Percentiles rank a stretch among this genome's conserved stretches.
These are phyloP conservation scores for Cranoglanis bouderius DNA, from an alignment of 2,113 vertebrate genomes.

Conservation along the genomic window DNA sequence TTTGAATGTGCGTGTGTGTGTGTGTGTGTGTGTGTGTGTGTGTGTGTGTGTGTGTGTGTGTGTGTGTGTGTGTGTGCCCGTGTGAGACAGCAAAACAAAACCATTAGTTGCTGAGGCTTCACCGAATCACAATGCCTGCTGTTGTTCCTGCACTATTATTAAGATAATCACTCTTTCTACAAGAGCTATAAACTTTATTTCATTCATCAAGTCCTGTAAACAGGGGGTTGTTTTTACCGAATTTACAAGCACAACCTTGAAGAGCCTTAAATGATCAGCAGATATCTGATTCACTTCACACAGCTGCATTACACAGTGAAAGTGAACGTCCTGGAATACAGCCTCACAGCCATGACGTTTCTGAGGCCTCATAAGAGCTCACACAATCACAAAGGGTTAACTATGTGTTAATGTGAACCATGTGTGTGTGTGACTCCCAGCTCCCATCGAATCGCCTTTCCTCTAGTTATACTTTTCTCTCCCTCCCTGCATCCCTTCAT, in stretches of 20 bases:
- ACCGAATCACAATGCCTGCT: neutral
- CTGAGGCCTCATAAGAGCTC: neutral
- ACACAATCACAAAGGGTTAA: neutral
- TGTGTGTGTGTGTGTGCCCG: neutral
- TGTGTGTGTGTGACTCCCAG: conserved; percentile 23
- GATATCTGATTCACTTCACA: neutral
- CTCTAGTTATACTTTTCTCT: neutral
- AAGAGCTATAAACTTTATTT: conserved; percentile 2
- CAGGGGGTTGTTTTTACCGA: neutral
- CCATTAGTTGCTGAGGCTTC: neutral
- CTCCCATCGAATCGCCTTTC: neutral
- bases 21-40: neutral
- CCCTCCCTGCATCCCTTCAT: neutral
- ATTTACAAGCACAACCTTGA: neutral
- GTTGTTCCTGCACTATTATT: conserved; percentile 13
- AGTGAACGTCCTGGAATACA: neutral
- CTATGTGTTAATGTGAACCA: conserved; percentile 34
- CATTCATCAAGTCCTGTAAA: neutral
- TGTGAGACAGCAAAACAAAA: neutral
- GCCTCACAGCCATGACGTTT: neutral
- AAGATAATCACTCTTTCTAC: conserved; percentile 8
- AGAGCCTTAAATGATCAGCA: neutral
- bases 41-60: neutral
- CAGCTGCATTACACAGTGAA: conserved; percentile 3
- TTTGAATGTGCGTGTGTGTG: neutral